Base-by-base conservation (phyloP, 2,113 vertebrate species). In the Amphiprion percula region DNA sequence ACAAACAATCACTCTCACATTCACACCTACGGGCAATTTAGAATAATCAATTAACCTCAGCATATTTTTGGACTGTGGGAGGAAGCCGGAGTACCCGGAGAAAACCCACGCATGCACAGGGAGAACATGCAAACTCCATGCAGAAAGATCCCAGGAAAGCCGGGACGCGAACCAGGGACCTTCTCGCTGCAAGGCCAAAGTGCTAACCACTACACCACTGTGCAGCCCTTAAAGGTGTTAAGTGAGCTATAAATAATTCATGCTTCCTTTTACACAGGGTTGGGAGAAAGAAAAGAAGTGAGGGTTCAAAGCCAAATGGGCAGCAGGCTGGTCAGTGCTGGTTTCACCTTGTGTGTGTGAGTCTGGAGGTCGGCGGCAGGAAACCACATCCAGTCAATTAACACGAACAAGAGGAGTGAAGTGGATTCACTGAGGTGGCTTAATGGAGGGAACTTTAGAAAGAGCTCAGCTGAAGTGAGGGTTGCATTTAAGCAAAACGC, bases 401-500 rank as follows among this genome's bases (percentile, higher is more conserved):
- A 68, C 39, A 53, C 30, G 58, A 75, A 73, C 46, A 77, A 21
- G 41, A 76, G 17, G 41, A 16, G 24, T 70, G 59, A 49, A 26
- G 10, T 37, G 37, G 56, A 54, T 46, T 39, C 52, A 71, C 78
- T 84, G 23, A 19, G 59, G 54, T 44, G 63, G 56, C 33, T 70
- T 62, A 2, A 8, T 9, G 60, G 50, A 52, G 67, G 11, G 41
- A 63, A 46, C 33, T 21, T 50, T 59, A 23, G 61, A 62, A 41
- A 46, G 14, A 53, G 23, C 9, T 63, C 10, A 52, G 68, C 68
- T 53, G 49, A 33, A 83, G 62, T 63, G 62, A 52, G 21, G 14
- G 46, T n/a, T 72, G 50, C 74, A 69, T 65, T 65, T 24, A 23
- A 17, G 52, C 63, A 79, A 80, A 81, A 77, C 72, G 61, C 55